Conservation (phyloP, 2,888 invertebrate genomes). For the Parasteatoda lunata region DNA sequence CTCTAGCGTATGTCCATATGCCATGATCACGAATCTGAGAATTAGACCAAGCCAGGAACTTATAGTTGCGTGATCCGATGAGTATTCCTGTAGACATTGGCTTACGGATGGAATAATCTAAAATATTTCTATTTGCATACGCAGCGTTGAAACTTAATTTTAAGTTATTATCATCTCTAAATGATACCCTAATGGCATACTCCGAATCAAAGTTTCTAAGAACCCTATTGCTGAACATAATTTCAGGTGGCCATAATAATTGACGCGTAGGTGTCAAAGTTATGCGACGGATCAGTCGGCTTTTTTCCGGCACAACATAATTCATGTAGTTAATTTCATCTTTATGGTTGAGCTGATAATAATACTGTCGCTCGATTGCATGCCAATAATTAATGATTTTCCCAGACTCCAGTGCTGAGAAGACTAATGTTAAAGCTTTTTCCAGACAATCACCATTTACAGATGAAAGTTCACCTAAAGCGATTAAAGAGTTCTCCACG, state of each 20-base stretch:
- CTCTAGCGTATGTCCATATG: conserved; percentile 70
- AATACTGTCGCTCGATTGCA: conserved; percentile 21
- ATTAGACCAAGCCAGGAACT: conserved; percentile 70
- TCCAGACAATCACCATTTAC: conserved; percentile 31
- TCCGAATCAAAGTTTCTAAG: conserved; percentile 66
- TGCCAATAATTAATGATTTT: conserved; percentile 50
- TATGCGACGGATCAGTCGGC: conserved; percentile 55
- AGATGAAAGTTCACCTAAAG: neutral
- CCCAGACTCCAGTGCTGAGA: conserved; percentile 49
- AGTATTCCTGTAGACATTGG: conserved; percentile 52
- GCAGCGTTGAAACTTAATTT: conserved; percentile 54
- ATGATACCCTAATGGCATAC: conserved; percentile 61
- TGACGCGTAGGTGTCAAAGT: conserved; percentile 51
- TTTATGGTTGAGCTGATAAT: conserved; percentile 14
- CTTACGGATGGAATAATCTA: conserved; percentile 24
- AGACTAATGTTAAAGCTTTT: conserved; percentile 45
- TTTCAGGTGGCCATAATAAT: conserved; percentile 59
- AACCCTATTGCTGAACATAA: conserved; percentile 57
- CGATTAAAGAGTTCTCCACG: neutral
- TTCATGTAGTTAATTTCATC: conserved; percentile 41
- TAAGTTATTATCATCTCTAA: conserved; percentile 65
- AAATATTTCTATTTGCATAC: conserved; percentile 23
- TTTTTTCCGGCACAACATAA: conserved; percentile 52
- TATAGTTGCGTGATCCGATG: conserved; percentile 64
- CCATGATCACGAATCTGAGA: conserved; percentile 71